Evolutionary conservation across 2,888 invertebrate genomes (phyloP).

Genomic region (Horisme vitalbata): DNA sequence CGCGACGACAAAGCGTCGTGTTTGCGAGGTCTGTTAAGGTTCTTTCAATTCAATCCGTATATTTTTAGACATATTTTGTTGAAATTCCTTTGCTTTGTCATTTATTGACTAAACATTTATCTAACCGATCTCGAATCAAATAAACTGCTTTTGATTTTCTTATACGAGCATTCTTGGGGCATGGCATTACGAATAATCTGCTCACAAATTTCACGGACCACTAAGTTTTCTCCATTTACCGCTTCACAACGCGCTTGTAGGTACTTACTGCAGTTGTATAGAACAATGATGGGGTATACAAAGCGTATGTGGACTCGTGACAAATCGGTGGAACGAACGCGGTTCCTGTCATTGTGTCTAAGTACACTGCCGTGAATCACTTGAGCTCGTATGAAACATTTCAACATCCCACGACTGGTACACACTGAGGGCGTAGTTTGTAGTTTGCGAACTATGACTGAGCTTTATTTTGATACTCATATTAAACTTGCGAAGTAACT

Average conservation of each 20-base stretch:
- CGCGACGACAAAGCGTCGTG: too few species aligned
- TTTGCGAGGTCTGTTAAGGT: too few species aligned
- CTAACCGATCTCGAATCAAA: not conserved
- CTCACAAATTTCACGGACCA: slow-evolving; percentile 46
- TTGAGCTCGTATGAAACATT: slow-evolving; percentile 44
- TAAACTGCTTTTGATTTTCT: slow-evolving; percentile 22
- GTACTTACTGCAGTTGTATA: slow-evolving; percentile 16
- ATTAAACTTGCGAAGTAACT: slow-evolving; percentile 6
- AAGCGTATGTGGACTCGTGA: slow-evolving; percentile 44
- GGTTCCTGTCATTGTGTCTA: slow-evolving; percentile 74
- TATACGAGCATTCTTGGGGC: slow-evolving; percentile 28
- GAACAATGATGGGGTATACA: slow-evolving; percentile 49
- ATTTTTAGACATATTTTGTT: too few species aligned
- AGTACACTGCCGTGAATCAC: slow-evolving; percentile 50
- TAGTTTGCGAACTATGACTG: slow-evolving; percentile 24
- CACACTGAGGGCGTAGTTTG: slow-evolving; percentile 20
- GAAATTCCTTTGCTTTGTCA: not conserved
- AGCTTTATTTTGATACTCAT: slow-evolving; percentile 15
- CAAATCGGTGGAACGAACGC: slow-evolving; percentile 62
- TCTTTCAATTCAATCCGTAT: too few species aligned
- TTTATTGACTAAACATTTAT: not conserved
- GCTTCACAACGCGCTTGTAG: slow-evolving; percentile 47
- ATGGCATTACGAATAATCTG: slow-evolving; percentile 35
- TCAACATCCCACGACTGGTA: slow-evolving; percentile 52
- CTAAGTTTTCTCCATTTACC: slow-evolving; percentile 47